Conservation (phyloP, 2,888 invertebrate genomes). For the Pristionchus japonicus region DNA sequence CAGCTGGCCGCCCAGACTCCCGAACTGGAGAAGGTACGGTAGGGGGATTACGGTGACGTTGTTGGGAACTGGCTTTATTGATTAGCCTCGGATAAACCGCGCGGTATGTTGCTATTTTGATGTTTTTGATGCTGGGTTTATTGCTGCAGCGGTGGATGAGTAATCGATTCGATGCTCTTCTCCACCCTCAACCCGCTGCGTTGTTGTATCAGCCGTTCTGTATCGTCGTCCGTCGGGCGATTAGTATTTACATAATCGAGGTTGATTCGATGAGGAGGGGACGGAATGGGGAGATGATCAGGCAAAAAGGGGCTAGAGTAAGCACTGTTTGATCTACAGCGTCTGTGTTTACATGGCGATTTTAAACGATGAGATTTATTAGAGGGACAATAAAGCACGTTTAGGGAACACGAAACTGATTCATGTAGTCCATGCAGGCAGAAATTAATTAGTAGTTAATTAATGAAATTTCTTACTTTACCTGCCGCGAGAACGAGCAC, state of each 20-base stretch:
- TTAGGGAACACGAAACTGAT: not conserved
- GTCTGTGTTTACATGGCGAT: not conserved
- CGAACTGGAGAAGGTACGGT: conserved; percentile 25
- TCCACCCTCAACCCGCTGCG: not conserved
- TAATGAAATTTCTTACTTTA: too few species aligned
- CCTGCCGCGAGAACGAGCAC: too few species aligned
- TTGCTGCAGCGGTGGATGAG: not conserved
- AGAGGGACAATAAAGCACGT: too few species aligned
- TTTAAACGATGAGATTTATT: not conserved
- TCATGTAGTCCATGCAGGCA: not conserved
- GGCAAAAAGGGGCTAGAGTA: not conserved
- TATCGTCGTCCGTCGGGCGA: too few species aligned
- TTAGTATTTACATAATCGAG: conserved; percentile 3
- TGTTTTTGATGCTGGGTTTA: not conserved
- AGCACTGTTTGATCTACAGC: not conserved
- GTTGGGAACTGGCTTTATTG: too few species aligned
- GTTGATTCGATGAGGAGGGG: not conserved
- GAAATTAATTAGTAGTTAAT: too few species aligned
- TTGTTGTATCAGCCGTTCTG: not conserved
- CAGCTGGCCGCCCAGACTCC: not conserved
- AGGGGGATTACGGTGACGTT: not conserved
- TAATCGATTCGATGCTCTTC: not conserved
- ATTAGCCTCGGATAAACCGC: too few species aligned
- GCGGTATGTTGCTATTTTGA: too few species aligned
- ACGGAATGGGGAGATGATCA: not conserved